These are phyloP conservation scores for Manis crassicaudata DNA, from an alignment of 2,797 vertebrate species.

Conservation along the genomic window DNA sequence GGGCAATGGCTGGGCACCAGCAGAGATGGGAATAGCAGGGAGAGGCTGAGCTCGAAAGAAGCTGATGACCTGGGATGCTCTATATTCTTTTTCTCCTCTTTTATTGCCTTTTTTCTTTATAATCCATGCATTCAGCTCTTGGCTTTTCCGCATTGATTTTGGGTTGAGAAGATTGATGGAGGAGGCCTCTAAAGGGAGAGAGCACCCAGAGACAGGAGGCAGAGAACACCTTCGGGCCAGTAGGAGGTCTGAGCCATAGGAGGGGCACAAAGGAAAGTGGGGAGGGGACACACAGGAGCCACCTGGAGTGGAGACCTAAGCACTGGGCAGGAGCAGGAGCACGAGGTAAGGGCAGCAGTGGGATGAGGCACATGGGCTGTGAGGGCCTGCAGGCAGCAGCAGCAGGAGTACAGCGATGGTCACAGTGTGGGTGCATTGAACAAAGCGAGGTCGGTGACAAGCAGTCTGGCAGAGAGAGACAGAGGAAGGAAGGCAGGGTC, in stretches of 20 bases:
- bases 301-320: background rate
- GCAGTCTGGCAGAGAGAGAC: background rate
- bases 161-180: slow-evolving; percentile 35
- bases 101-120: slow-evolving; percentile 36
- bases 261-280: background rate
- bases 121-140: slow-evolving; percentile 42
- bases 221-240: background rate
- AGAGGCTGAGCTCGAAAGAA: background rate
- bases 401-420: background rate
- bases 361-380: too few species aligned
- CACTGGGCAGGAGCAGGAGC: background rate
- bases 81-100: background rate
- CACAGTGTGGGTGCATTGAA: background rate
- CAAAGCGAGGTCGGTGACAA: background rate
- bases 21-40: background rate
- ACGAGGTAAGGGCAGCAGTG: background rate
- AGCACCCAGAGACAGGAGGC: background rate
- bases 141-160: slow-evolving; percentile 68
- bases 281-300: background rate
- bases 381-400: background rate
- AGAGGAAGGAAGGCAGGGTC: background rate
- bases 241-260: background rate
- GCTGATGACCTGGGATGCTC: background rate
- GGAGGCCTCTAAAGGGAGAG: slow-evolving; percentile 53
- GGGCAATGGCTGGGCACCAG: background rate